Conservation (phyloP, 2,888 invertebrate genomes). For the Congeria kusceri region DNA sequence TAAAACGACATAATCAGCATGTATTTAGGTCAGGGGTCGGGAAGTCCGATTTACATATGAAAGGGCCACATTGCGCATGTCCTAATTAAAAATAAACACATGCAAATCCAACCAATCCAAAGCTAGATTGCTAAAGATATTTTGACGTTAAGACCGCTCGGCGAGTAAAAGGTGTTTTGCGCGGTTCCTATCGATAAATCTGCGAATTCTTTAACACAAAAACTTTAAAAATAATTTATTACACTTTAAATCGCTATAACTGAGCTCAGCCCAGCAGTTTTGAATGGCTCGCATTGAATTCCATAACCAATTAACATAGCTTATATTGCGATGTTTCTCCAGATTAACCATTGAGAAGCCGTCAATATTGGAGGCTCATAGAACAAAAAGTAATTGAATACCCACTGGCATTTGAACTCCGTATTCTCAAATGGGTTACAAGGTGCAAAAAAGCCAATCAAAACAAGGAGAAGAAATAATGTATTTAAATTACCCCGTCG, state of each 20-base stretch:
- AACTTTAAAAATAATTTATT: conserved; percentile 53
- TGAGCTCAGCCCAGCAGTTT: conserved; percentile 34
- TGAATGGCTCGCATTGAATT: conserved; percentile 42
- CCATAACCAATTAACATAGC: conserved; percentile 62
- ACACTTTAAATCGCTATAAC: conserved; percentile 46
- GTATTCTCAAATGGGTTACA: conserved; percentile 26
- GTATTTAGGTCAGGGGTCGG: conserved; percentile 5
- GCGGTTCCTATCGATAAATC: conserved; percentile 52
- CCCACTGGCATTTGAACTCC: conserved; percentile 61
- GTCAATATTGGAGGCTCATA: conserved; percentile 53
- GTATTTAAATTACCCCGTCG: too few relatives aligned
- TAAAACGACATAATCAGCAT: not conserved
- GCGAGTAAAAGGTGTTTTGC: too few relatives aligned
- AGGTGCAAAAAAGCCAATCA: conserved; percentile 21
- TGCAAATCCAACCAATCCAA: too few relatives aligned
- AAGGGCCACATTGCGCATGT: too few relatives aligned
- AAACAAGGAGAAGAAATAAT: not conserved
- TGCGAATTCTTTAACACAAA: conserved; percentile 41
- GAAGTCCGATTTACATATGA: not conserved
- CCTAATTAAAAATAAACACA: too few relatives aligned
- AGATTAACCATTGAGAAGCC: conserved; percentile 41
- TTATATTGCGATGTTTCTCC: conserved; percentile 43
- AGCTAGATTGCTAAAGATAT: too few relatives aligned
- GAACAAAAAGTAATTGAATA: conserved; percentile 63
- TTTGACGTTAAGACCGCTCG: too few relatives aligned